Evolutionary conservation across 2,113 vertebrate genomes (phyloP), one percentile per base, ranked within the genome.

Genomic region (Microcebus tavaratra): DNA sequence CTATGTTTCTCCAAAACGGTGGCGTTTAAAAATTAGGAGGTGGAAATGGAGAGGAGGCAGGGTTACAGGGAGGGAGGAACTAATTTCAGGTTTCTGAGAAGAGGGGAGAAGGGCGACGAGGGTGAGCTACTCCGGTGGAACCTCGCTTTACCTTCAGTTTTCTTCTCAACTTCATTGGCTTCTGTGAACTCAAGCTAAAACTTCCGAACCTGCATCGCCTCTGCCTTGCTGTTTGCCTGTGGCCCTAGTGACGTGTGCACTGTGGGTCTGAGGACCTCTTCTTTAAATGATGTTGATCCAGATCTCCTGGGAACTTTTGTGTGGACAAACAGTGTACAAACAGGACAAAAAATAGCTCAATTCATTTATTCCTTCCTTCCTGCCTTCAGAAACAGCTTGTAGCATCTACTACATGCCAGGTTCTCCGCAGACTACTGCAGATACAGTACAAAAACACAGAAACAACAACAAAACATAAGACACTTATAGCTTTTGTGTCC

Each of bases 21-120:
- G 84, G 63, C 59, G 1, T 98, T 98, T 98, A 97, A 97, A 98
- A 91, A 2, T 96, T 90, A 96, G 94, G 91, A 94, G 94, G 81
- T 94, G 29, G 78, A 90, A 95, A 90, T 39, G 21, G 23, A 75
- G 81, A 88, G 79, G 21, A 42, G 25, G 68, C 39, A 65, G 70
- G 76, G 65, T 81, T 79, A 72, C 2, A 9, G 59, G n/a, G 76
- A 94, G 12, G 59, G 67, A 93, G 12, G 17, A 78, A 81, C 25
- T 63, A 59, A 90, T 90, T 87, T 90, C 61, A 68, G 75, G 17
- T 78, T 93, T 91, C 84, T 61, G 53, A 72, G n/a, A 95, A 70
- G 8, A 57, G 48, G 18, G 4, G 39, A 55, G 78, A 79, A 84
- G 15, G 17, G 20, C 45, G 48, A 39, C 14, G 61, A 55, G 72